These are phyloP conservation scores for Diplazon laetatorius DNA, from an alignment of 2,888 invertebrate species.

Conservation along the genomic window DNA sequence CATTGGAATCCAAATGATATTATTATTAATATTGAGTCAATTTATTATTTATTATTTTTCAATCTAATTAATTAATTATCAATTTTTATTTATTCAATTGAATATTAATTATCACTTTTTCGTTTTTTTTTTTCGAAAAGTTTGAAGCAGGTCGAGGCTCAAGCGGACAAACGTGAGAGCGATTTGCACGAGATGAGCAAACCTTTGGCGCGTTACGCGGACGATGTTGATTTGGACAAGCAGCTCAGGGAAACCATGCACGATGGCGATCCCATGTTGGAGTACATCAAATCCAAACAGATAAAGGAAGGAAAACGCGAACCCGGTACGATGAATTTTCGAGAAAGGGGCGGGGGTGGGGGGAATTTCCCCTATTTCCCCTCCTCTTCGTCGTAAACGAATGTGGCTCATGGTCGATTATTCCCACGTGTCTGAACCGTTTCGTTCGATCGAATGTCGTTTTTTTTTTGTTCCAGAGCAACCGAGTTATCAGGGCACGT, in stretches of 20 bases:
- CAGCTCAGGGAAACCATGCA: slow-evolving; percentile 89
- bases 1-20: too few species aligned
- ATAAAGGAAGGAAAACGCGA: slow-evolving; percentile 84
- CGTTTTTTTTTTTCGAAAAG: slow-evolving; percentile 82
- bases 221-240: slow-evolving; percentile 94
- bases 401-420: neutral
- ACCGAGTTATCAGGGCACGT: slow-evolving; percentile 92
- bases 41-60: too few species aligned
- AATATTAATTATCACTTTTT: neutral
- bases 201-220: slow-evolving; percentile 94
- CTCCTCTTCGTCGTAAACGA: too few species aligned
- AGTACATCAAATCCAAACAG: slow-evolving; percentile 90
- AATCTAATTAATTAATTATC: too few species aligned
- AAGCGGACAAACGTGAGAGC: slow-evolving; percentile 87
- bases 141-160: slow-evolving; percentile 91
- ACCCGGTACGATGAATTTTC: slow-evolving; percentile 83
- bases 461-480: slow-evolving; percentile 82
- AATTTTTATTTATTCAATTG: slow-evolving; percentile 13
- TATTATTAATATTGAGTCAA: too few species aligned
- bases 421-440: too few species aligned
- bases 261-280: slow-evolving; percentile 97
- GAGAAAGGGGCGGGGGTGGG: too few species aligned
- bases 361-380: too few species aligned
- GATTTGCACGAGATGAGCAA: slow-evolving; percentile 93
- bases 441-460: too few species aligned